These are phyloP conservation scores for Rhyacichthys aspro DNA, from an alignment of 2,797 vertebrate species.

Conservation along the genomic window DNA sequence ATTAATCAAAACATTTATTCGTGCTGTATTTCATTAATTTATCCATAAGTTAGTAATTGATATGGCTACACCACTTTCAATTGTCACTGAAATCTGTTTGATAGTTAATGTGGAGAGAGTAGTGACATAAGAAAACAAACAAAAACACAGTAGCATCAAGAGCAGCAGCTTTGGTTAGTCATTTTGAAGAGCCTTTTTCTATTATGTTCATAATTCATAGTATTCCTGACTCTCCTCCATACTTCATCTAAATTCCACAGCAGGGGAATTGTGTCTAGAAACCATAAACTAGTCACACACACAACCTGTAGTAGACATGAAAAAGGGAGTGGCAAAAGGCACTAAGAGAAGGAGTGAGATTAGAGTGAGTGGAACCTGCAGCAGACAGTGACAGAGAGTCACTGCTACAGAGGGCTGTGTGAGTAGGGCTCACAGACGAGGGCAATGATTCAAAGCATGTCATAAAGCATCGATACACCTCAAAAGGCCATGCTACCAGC, in stretches of 20 bases:
- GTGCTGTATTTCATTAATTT: too few species aligned
- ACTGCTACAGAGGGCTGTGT: conserved; percentile 26
- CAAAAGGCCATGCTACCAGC: conserved; percentile 39
- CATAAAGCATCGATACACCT: conserved; percentile 70
- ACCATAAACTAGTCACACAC: conserved; percentile 43
- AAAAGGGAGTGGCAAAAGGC: background rate
- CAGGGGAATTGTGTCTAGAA: conserved; percentile 50
- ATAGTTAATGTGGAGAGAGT: too few species aligned
- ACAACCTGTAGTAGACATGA: conserved; percentile 17
- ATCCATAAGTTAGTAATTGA: too few species aligned
- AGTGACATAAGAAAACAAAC: too few species aligned
- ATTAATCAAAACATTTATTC: too few species aligned
- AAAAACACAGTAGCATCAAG: background rate
- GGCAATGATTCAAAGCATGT: conserved; percentile 65
- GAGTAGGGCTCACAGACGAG: conserved; percentile 32
- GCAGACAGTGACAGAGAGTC: conserved; percentile 22
- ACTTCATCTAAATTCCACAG: conserved; percentile 53
- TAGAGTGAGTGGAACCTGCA: too few species aligned
- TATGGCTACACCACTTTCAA: too few species aligned
- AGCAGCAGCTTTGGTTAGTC: conserved; percentile 27
- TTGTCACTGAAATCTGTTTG: too few species aligned
- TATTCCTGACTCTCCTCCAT: conserved; percentile 18
- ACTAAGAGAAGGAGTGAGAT: background rate
- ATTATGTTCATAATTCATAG: conserved; percentile 73
- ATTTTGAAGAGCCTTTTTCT: too few species aligned